Base-by-base conservation (phyloP, 2,888 invertebrate species). In the Gryllus longicercus region DNA sequence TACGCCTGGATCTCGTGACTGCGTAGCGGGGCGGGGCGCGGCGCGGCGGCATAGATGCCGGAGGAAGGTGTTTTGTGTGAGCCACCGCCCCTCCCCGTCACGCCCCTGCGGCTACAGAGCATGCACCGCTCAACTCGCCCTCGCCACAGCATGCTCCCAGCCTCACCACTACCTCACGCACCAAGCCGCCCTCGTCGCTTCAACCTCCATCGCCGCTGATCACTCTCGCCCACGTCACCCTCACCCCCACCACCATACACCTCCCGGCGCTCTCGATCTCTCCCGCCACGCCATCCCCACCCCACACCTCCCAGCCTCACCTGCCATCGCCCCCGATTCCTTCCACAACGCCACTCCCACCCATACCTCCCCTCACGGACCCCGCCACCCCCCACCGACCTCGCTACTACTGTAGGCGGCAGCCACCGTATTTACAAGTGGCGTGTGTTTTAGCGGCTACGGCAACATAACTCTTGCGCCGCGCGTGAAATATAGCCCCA, bases 401-500 rank as follows among this genome's bases (percentile, higher is more conserved):
- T 2, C 18, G 2, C 63, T 4, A 11, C 8, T n/a, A 14, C 63
- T 14, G 14, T 14, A 14, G 63, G 2, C n/a, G 63, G 16, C 63
- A n/a, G 38, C 38, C 63, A 5, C 16, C 16, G 63, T 63, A 63
- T 63, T 63, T 63, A 63, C 63, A 63, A 63, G 63, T 63, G 14
- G 63, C 63, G n/a, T n/a, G 63, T 63, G 63, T 63, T 63, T 63
- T 63, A 63, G 63, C 63, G 63, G 63, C 63, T 63, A 14, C 63
- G 63, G 16, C 63, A 63, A 63, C 63, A 63, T 63, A 63, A 63
- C n/a, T 63, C 63, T 63, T 63, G 16, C 63, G 63, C 63, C 16
- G 16, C 16, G 63, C 63, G 63, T 63, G 63, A 63, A 63, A 63
- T 63, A 63, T 11, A 5, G 63, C 63, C 11, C 14, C 63, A 0